These are phyloP conservation scores for Callipepla californica DNA, from an alignment of 2,113 vertebrate species.

Conservation along the genomic window DNA sequence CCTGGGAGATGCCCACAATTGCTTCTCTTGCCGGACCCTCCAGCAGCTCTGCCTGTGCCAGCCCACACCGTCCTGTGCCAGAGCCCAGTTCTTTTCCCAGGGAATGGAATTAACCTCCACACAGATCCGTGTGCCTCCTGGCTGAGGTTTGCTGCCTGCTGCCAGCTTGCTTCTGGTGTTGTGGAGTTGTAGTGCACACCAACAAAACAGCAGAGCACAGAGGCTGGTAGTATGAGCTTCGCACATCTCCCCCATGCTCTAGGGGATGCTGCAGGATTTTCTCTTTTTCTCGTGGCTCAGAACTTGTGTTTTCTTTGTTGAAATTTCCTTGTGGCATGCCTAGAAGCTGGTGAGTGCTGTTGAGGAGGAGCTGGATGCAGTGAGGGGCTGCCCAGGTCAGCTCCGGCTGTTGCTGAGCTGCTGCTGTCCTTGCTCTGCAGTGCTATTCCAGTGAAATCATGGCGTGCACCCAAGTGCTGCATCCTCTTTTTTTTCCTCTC, in stretches of 20 bases:
- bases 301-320: not conserved
- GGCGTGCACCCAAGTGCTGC: not conserved
- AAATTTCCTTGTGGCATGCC: accelerated
- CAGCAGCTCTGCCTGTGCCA: not conserved
- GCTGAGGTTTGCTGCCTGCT: not conserved
- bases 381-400: not conserved
- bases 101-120: not conserved
- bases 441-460: not conserved
- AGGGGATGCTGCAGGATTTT: not conserved
- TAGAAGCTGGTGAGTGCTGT: not conserved
- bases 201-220: not conserved
- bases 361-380: not conserved
- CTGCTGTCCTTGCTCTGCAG: accelerated
- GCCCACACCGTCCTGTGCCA: not conserved
- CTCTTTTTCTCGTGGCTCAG: not conserved
- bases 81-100: not conserved
- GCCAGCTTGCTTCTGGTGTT: not conserved
- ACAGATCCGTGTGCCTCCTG: not conserved
- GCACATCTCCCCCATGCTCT: not conserved
- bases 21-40: not conserved
- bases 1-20: not conserved
- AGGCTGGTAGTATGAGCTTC: not conserved
- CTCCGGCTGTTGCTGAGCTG: not conserved
- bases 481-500: constrained; percentile 42
- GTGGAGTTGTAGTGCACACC: accelerated